phyloP scores from a whole-genome alignment of 2,888 invertebrate genomes.

The Chesias legatella region DNA sequence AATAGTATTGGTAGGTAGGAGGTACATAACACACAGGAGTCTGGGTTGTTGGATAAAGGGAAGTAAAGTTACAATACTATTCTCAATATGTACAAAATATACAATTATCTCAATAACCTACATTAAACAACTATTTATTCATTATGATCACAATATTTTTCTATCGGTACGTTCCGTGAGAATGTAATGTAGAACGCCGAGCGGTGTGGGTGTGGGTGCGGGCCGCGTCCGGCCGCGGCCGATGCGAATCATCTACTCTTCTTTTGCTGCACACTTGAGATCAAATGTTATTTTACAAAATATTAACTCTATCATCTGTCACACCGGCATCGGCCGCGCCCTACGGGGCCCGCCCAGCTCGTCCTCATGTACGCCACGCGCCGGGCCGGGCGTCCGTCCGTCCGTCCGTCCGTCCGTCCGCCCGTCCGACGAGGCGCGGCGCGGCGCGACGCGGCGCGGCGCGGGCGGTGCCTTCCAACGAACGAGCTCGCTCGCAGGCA shows the following conservation, averaged over 20 bases:
- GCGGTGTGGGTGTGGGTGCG: constrained; percentile 30
- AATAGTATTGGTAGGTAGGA: constrained; percentile 82
- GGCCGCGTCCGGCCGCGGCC: constrained; percentile 52
- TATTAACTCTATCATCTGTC: constrained; percentile 72
- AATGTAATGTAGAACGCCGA: constrained; percentile 50
- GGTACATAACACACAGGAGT: constrained; percentile 81
- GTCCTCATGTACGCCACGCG: constrained; percentile 38
- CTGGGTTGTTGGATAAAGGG: constrained; percentile 79
- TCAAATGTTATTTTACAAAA: constrained; percentile 78
- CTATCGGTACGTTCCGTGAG: constrained; percentile 68
- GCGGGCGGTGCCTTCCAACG: constrained; percentile 13
- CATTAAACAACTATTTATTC: constrained; percentile 72
- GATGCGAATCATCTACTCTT: constrained; percentile 65
- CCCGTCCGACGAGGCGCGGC: not conserved
- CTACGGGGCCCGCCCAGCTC: constrained; percentile 40
- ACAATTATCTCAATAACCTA: constrained; percentile 74
- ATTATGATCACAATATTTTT: constrained; percentile 80
- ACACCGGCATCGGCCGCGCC: constrained; percentile 63
- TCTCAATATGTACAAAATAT: constrained; percentile 81
- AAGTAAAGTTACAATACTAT: constrained; percentile 81
- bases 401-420: too few relatives aligned
- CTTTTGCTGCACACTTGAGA: constrained; percentile 80
- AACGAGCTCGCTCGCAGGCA: not conserved
- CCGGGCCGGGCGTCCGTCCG: constrained; percentile 2
- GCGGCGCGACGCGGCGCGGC: constrained; percentile 15